Base-by-base conservation (phyloP, 2,113 vertebrate species). In the Elachura formosa region DNA sequence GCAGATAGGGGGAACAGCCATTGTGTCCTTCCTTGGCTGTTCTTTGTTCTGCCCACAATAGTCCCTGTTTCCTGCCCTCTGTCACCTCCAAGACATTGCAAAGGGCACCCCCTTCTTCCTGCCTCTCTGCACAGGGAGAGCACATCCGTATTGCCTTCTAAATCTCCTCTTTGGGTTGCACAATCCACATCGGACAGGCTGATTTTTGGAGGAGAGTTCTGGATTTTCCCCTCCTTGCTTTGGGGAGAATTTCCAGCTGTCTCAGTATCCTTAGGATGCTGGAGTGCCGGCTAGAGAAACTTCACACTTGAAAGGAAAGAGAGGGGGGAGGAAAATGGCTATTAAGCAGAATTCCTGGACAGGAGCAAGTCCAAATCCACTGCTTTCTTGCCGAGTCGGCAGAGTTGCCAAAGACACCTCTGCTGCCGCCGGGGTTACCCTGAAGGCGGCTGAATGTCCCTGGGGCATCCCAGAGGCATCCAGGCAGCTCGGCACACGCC, bases 11-110 rank as follows among this genome's bases (percentile, higher is more conserved):
- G 46, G 51, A 63, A 87, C 73, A 43, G 84, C 75, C 52, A 61
- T 79, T 87, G 88, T 91, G 89, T 92, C 79, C 62, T 81, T 82
- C 48, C 76, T 89, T 89, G 86, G 62, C 46, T 64, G 54, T 38
- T 72, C 88, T 95, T 94, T 92, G 92, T 96, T 95, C 80, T 96
- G 77, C 87, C 95, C 71, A 96, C 94, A 96, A 94, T 91, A 80
- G 94, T 79, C 88, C 33, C 72, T 2, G 61, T 80, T 97, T 97
- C 96, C 96, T 97, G 96, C 91, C 75, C 84, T 96, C 61, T 79
- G 64, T 91, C 77, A 88, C 61, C 68, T 94, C 36, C 41, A 81
- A 94, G 78, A 89, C 62, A 6, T 36, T 59, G 68, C 21, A 61
- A 67, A 29, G 43, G 85, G 79, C 88, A 93, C 71, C 95, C 94